Evolutionary conservation across 2,113 vertebrate genomes (phyloP), one percentile per base, ranked within the genome.

Genomic region (Rousettus leschenaultii): DNA sequence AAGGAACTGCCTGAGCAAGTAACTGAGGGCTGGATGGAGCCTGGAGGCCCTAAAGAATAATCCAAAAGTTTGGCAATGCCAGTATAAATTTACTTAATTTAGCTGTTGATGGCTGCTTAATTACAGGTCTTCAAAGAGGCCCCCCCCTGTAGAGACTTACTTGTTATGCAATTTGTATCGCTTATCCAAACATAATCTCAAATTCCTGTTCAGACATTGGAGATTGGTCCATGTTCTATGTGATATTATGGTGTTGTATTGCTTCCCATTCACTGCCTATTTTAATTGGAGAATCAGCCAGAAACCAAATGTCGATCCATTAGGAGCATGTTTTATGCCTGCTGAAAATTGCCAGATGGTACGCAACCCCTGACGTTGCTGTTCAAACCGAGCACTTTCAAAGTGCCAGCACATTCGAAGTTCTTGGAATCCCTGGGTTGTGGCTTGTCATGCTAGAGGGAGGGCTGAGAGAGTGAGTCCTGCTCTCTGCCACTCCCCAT

Each of bases 401-500:
- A 45, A 85, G 61, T 14, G 51, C 68, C 61, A 45, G 5, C 19
- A 35, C 21, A 33, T 43, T 13, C 13, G 5, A 35, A 18, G 35
- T 13, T 14, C 77, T 59, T 5, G 11, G 19, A 28, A 2, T 28
- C 2, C 4, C 48, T 2, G 38, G 15, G 59, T 22, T 18, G 57
- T 2, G 73, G 15, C 30, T 59, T 4, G 38, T n/a, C 33, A 0
- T 0, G 3, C 73, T 15, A 0, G 18, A 38, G 51, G 26, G 53
- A 48, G 26, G 15, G 18, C n/a, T 21, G 28, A 24, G 48, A 59
- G 57, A 33, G 13, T 2, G 12, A 14, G 1, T 7, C 18, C 16
- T 33, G 33, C 10, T 16, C 16, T 8, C 68, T 14, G 73, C n/a
- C 14, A 3, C 1, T 1, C 18, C 10, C 35, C 2, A 1, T 0